Evolutionary conservation across 1,140 invertebrate genomes (phyloP).

Genomic region (Drosophila teissieri): DNA sequence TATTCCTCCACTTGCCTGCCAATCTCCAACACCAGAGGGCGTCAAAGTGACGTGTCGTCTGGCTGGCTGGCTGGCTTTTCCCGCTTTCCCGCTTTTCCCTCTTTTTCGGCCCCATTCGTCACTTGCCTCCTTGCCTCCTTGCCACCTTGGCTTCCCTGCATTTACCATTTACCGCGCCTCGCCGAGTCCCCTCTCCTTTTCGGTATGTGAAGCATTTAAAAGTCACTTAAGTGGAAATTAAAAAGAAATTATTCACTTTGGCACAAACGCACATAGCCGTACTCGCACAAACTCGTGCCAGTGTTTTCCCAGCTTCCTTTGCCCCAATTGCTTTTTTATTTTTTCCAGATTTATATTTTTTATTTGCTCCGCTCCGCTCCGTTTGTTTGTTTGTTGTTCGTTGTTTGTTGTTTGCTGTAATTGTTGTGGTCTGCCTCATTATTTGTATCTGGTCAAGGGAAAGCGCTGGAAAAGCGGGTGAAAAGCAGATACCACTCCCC

Average conservation of each 20-base stretch:
- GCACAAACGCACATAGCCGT: constrained; percentile 32
- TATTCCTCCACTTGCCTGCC: constrained; percentile 17
- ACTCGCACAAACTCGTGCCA: constrained; percentile 30
- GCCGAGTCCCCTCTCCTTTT: not conserved
- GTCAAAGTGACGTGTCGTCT: constrained; percentile 60
- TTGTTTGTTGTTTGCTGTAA: constrained; percentile 58
- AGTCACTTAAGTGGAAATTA: constrained; percentile 66
- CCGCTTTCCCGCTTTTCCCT: not conserved
- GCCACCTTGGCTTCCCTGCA: constrained; percentile 41
- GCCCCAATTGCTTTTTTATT: constrained; percentile 41
- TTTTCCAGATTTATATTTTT: constrained; percentile 33
- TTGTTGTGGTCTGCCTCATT: constrained; percentile 63
- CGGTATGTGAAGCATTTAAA: constrained; percentile 50
- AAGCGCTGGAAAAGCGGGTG: not conserved
- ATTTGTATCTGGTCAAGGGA: constrained; percentile 44
- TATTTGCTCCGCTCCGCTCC: not conserved
- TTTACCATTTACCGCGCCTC: constrained; percentile 1
- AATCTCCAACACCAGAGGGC: constrained; percentile 45
- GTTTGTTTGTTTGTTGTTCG: constrained; percentile 56
- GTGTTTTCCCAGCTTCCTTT: constrained; percentile 14
- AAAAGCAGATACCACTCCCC: constrained; percentile 13
- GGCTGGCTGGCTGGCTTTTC: not conserved
- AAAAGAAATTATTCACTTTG: constrained; percentile 67
- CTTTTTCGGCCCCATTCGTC: not conserved
- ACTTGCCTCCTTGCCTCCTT: too few species aligned